Conservation (phyloP, 2,113 vertebrate species). For the Probosciger aterrimus region DNA sequence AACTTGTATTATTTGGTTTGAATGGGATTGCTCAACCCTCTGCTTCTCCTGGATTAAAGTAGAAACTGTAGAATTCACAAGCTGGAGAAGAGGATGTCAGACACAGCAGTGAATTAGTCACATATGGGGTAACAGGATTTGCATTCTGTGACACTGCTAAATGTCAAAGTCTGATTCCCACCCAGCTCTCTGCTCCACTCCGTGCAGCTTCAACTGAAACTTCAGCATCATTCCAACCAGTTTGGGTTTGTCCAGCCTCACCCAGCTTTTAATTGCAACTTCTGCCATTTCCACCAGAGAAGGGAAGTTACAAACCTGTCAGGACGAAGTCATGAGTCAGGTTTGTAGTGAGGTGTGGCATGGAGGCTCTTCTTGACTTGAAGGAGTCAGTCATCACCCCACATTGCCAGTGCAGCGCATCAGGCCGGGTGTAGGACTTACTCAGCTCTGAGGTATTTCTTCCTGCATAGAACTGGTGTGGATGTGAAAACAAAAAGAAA, state of each 20-base stretch:
- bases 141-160: not conserved
- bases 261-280: constrained; percentile 41
- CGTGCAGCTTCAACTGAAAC: not conserved
- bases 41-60: not conserved
- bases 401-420: not conserved
- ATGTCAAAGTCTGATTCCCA: not conserved
- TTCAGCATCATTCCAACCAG: not conserved
- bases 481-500: not conserved
- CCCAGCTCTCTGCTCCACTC: not conserved
- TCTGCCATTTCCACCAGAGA: not conserved
- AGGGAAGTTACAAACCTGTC: not conserved
- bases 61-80: not conserved
- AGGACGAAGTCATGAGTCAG: not conserved
- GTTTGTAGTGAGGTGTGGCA: not conserved
- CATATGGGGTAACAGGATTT: not conserved
- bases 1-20: not conserved
- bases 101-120: not conserved
- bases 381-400: not conserved
- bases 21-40: not conserved
- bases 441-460: not conserved
- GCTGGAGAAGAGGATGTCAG: not conserved
- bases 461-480: accelerated
- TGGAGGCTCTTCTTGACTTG: not conserved
- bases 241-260: constrained; percentile 39
- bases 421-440: not conserved